Evolutionary conservation across 2,888 invertebrate genomes (phyloP), one percentile per base, ranked within the genome.

Genomic region (Tetragonisca angustula): DNA sequence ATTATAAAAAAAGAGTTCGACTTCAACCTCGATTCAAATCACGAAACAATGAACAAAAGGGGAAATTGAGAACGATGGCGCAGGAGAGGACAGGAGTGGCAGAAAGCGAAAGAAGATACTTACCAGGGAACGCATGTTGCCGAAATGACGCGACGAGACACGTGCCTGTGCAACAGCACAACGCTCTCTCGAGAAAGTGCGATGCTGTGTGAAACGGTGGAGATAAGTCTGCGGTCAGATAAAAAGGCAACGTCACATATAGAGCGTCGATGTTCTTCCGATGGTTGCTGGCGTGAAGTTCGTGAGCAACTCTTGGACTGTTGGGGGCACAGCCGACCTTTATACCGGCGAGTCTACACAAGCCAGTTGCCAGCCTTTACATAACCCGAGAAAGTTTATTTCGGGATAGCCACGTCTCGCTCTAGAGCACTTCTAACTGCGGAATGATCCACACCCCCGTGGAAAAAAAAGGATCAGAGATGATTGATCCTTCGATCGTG

Each of bases 311-410:
- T 94, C 94, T 93, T 91, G 88, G 92, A 85, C 87, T 87, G 92
- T 90, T 92, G 91, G 92, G 91, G 92, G 92, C 91, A 92, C 90
- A 90, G 91, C 91, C 93, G 93, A 94, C 93, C 94, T 94, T 94
- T 94, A 94, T 94, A 94, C 92, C 91, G 89, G 87, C 92, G 87
- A 87, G 90, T 91, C 91, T 91, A 91, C 91, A 89, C 91, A 89
- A 87, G 88, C 89, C 89, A 89, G 85, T 82, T 81, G 80, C 84
- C 83, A 85, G 90, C 88, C 89, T 93, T 94, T 94, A 94, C 92
- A 94, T 94, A 94, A 94, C 90, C 92, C 91, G 94, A 93, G 94
- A 94, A 94, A 94, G 94, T 94, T 89, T 92, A 93, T 93, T 93
- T 94, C 90, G 93, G 93, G 89, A 83, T 59, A 81, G 62, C 70